Conservation (phyloP, 2,113 vertebrate genomes). For the Delphinapterus leucas region DNA sequence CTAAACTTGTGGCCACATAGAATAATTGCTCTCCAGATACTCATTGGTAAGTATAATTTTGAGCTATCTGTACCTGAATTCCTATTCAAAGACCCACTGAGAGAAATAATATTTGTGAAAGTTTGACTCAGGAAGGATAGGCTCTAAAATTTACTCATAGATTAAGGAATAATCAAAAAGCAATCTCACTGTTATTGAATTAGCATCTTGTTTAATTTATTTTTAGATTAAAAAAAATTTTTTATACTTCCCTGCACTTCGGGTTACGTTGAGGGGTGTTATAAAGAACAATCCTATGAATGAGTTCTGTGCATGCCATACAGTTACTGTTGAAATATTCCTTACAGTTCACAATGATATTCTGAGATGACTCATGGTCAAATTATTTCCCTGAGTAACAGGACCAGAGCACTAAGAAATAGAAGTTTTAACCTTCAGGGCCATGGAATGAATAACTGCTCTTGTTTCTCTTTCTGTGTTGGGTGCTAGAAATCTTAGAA, state of each 20-base stretch:
- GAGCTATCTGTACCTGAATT: neutral
- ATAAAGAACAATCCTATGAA: neutral
- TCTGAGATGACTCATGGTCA: neutral
- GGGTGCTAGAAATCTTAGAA: neutral
- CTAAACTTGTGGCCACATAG: neutral
- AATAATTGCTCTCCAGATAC: neutral
- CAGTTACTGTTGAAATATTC: neutral
- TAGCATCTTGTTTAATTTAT: neutral
- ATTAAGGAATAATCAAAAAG: neutral
- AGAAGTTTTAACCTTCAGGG: neutral
- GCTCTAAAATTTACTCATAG: neutral
- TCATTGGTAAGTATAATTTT: neutral
- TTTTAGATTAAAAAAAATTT: neutral
- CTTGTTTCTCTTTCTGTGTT: neutral
- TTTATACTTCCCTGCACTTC: neutral
- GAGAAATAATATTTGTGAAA: neutral
- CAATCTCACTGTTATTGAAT: neutral
- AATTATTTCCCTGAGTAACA: neutral
- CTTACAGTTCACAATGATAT: neutral
- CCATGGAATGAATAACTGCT: neutral
- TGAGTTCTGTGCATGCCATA: accelerated
- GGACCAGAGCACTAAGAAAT: neutral
- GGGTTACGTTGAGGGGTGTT: neutral
- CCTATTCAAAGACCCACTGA: neutral
- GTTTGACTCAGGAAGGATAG: neutral